Evolutionary conservation across 2,888 invertebrate genomes (phyloP).

Genomic region (Oxystoma pomonae): DNA sequence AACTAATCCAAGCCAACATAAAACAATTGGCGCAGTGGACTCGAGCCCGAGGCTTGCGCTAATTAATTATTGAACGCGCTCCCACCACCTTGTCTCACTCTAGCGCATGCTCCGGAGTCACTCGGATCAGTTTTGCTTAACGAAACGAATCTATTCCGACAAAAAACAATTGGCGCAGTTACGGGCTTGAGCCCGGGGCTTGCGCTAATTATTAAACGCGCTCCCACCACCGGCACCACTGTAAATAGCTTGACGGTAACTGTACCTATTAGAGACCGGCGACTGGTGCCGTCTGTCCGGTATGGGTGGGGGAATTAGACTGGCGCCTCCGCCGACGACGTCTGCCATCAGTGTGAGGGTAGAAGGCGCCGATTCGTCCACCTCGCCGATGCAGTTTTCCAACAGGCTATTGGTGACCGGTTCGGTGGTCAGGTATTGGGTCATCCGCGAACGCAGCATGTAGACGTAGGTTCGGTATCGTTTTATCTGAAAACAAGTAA

Average conservation of each 20-base stretch:
- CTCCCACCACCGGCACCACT: conserved; percentile 54
- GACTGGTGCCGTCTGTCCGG: conserved; percentile 53
- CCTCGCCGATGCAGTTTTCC: conserved; percentile 56
- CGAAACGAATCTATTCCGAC: too few species aligned
- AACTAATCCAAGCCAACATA: too few species aligned
- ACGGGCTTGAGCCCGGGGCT: too few species aligned
- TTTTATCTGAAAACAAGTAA: conserved; percentile 61
- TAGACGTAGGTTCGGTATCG: conserved; percentile 79
- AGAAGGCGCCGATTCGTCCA: conserved; percentile 46
- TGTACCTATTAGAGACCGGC: conserved; percentile 59
- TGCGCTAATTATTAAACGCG: too few species aligned
- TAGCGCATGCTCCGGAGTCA: too few species aligned
- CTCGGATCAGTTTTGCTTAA: too few species aligned
- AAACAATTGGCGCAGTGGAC: too few species aligned
- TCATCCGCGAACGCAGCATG: conserved; percentile 67
- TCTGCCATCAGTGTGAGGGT: conserved; percentile 16
- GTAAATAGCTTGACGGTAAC: conserved; percentile 55
- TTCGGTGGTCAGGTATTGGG: conserved; percentile 43
- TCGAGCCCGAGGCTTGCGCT: too few species aligned
- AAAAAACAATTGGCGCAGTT: too few species aligned
- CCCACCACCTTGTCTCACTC: too few species aligned
- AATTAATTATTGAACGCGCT: too few species aligned
- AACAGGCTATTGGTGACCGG: conserved; percentile 44
- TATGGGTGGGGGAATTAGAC: conserved; percentile 54
- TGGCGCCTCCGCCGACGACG: conserved; percentile 37